Percentiles rank a stretch among this genome's conserved stretches.
phyloP scores from a whole-genome alignment of 2,888 invertebrate genomes.

The Odontothrips loti region DNA sequence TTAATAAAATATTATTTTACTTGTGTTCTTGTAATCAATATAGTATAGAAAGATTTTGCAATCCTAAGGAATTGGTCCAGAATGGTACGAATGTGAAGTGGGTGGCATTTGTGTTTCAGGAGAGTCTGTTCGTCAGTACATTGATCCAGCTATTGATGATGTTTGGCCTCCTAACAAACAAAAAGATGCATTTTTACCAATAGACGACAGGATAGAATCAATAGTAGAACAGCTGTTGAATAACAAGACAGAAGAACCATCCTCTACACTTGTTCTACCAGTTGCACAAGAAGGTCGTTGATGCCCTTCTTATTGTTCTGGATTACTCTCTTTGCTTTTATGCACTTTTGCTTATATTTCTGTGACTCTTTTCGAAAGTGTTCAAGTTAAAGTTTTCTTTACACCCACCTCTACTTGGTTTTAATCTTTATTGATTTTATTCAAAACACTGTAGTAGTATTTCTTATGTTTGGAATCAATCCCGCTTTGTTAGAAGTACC shows the following conservation, averaged over 20 bases:
- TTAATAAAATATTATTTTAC: background rate
- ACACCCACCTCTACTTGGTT: no score
- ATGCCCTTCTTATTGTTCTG: background rate
- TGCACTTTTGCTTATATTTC: background rate
- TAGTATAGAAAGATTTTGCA: background rate
- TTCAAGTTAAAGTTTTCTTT: background rate
- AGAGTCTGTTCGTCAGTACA: constrained; percentile 46
- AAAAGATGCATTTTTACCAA: background rate
- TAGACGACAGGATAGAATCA: constrained; percentile 6
- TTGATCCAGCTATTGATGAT: constrained; percentile 57
- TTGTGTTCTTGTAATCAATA: no score
- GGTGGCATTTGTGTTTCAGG: constrained; percentile 29
- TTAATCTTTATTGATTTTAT: background rate
- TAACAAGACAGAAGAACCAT: constrained; percentile 5
- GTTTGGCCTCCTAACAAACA: constrained; percentile 52
- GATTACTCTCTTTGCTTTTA: background rate
- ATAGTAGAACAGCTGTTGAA: background rate
- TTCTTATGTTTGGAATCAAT: background rate
- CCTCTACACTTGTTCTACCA: background rate
- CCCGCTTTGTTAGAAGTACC: background rate
- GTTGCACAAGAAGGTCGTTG: constrained; percentile 6
- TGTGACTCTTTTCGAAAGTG: background rate
- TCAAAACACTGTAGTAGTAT: background rate
- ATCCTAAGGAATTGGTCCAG: background rate
- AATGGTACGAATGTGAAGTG: no score